These are phyloP conservation scores for Halcyon chelicuti DNA, from an alignment of 2,797 vertebrate genomes.

Conservation along the genomic window DNA sequence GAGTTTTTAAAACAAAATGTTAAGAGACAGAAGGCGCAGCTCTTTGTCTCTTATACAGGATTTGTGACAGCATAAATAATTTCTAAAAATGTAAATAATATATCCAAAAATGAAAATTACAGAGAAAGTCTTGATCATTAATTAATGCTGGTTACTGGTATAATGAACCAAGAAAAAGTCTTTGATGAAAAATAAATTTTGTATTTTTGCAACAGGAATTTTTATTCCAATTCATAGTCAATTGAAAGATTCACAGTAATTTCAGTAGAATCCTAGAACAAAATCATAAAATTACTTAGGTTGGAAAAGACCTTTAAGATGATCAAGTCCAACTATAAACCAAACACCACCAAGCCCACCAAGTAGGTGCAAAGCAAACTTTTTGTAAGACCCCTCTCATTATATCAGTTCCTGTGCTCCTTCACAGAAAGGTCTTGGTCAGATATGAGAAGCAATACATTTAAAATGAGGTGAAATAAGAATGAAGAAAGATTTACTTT, in stretches of 20 bases:
- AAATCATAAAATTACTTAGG: not conserved
- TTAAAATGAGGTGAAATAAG: not conserved
- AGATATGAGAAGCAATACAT: not conserved
- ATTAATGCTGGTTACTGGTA: not conserved
- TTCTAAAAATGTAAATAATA: not conserved
- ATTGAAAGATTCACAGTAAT: not conserved
- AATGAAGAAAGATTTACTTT: constrained; percentile 27
- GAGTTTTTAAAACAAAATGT: accelerated
- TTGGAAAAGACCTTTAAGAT: not conserved
- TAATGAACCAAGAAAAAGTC: not conserved
- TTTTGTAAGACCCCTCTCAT: not conserved
- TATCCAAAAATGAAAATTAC: not conserved
- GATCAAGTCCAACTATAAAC: not conserved
- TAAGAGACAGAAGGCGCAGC: not conserved
- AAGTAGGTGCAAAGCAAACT: not conserved
- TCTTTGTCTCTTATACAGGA: not conserved
- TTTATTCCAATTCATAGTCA: not conserved
- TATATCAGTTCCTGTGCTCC: not conserved
- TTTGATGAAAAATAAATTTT: not conserved
- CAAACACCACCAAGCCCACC: not conserved
- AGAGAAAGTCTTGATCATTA: not conserved
- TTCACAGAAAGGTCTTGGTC: not conserved
- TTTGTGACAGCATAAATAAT: not conserved
- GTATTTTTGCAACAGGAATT: not conserved
- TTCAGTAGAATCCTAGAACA: not conserved